A percentile compares a stretch with the other conserved stretches of the same genome.
Conservation (phyloP, 2,797 vertebrate species). For the Tiaroga cobitis region DNA sequence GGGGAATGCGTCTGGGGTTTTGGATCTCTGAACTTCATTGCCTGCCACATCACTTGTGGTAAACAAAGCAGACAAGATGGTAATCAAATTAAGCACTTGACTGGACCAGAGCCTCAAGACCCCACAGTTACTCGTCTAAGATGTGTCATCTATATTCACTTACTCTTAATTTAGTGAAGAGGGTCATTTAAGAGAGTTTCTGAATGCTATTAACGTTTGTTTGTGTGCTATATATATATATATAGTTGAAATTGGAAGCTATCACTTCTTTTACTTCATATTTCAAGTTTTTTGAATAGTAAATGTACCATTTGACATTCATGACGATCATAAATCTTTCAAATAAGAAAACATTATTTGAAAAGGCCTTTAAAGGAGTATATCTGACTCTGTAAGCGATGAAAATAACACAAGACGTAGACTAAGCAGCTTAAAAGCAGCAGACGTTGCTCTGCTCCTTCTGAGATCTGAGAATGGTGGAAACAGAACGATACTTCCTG, state of each 20-base stretch:
- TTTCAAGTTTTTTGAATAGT: background rate
- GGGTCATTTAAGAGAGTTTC: background rate
- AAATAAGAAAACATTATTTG: background rate
- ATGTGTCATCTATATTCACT: constrained; percentile 1
- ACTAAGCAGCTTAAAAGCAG: background rate
- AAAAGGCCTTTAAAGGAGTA: background rate
- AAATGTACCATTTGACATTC: background rate
- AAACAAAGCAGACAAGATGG: constrained; percentile 41
- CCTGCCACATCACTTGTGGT: constrained; percentile 25
- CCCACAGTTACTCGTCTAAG: background rate
- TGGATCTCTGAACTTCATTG: constrained; percentile 34
- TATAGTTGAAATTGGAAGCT: background rate
- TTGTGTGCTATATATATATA: too few species aligned
- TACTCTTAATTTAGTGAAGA: background rate
- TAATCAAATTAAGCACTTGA: constrained; percentile 30
- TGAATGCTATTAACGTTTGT: background rate
- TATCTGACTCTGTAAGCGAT: background rate
- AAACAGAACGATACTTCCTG: constrained; percentile 40
- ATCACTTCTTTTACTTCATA: too few species aligned
- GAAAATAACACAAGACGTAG: background rate
- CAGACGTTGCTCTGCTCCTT: constrained; percentile 13
- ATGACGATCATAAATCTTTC: background rate
- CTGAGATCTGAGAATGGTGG: constrained; percentile 18
- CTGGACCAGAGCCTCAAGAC: constrained; percentile 1
- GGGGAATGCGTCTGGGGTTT: constrained; percentile 51